Evolutionary conservation across 2,888 invertebrate species (phyloP), one percentile per base, ranked within the genome.

Genomic region (Brachylomia viminalis): DNA sequence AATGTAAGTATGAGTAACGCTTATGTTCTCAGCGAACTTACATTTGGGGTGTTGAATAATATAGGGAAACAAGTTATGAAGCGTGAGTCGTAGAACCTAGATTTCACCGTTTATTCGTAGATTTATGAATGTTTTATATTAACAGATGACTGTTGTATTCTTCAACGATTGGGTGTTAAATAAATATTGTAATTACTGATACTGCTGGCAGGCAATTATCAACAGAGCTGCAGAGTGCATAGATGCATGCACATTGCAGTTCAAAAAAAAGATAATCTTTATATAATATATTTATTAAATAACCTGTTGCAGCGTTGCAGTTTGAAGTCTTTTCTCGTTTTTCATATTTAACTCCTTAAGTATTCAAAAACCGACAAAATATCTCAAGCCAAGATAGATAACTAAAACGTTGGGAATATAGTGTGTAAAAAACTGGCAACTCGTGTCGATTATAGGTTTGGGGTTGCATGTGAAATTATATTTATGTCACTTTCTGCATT

Each of bases 1-100:
- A 59, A 17, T 58, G 59, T 38, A 61, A 81, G 54, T 70, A 45
- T 81, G 65, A 76, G 59, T 52, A 27, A 70, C 54, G 30, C 42
- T 77, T 56, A 77, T 56, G 52, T 81, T 70, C 27, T 61, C 27
- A 2, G 54, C 6, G 66, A 76, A 56, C 65, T 61, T 49, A 42
- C 10, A 52, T 59, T 75, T 59, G 15, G 27, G 13, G n/a, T 80
- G 64, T 69, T 80, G 27, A 79, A 66, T 80, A 70, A 38, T 45
- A 62, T 33, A 69, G 17, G 1, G 27, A 56, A 78, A 13, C 42
- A 38, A 62, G 69, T 54, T 45, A 70, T 38, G 11, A 62, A 38
- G 10, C 47, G 5, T 30, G 0, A 42, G 64, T 54, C 23, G 13
- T 17, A 49, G 20, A 27, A 13, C 20, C 15, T n/a, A 69, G 76